phyloP scores from a whole-genome alignment of 2,113 vertebrate genomes.

The Hippocampus mohnikei region DNA sequence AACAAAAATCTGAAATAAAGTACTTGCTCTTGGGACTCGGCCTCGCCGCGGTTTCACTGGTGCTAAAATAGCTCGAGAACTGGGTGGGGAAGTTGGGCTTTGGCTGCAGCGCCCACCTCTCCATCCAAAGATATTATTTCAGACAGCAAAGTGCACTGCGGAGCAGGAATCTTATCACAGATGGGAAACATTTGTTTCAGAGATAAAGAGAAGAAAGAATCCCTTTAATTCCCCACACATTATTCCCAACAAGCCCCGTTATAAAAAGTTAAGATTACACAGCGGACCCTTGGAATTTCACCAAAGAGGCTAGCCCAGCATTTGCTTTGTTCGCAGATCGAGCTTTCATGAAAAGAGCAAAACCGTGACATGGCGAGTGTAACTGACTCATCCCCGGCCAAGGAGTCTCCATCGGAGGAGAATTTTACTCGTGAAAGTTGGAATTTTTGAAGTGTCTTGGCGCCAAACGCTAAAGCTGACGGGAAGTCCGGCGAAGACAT shows the following conservation, averaged over 20 bases:
- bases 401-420: not conserved
- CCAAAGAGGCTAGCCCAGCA: not conserved
- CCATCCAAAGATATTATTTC: conserved; percentile 12
- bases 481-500: not conserved
- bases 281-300: not conserved
- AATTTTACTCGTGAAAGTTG: not conserved
- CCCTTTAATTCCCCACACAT: not conserved
- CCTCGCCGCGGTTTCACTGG: not conserved
- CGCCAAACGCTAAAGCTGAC: not conserved
- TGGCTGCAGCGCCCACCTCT: conserved; percentile 6
- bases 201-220: not conserved
- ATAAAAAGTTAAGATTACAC: not conserved
- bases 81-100: conserved; percentile 7
- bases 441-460: not conserved
- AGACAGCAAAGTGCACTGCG: conserved; percentile 1
- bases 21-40: conserved; percentile 5
- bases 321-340: not conserved
- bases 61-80: not conserved
- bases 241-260: not conserved
- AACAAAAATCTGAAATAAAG: too few relatives aligned
- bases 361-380: not conserved
- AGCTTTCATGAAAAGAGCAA: not conserved
- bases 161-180: not conserved
- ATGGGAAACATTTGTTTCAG: not conserved
- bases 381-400: not conserved